phyloP scores from a whole-genome alignment of 23 tunicate genomes.

The Corella eumyota region DNA sequence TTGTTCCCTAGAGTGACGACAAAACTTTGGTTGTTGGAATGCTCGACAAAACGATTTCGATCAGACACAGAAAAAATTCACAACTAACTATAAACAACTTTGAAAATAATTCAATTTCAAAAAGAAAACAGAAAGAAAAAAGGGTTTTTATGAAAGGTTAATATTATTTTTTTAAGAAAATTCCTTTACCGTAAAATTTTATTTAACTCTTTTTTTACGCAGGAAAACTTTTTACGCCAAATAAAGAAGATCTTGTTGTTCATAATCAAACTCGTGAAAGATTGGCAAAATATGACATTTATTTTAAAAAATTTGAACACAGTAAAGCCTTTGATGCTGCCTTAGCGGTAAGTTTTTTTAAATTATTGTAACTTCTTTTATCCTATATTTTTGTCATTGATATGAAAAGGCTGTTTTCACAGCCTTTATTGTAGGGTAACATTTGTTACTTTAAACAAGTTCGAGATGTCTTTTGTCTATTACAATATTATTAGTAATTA shows the following conservation, averaged over 20 bases:
- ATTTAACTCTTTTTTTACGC: conserved; percentile 2
- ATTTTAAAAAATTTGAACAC: conserved; percentile 58
- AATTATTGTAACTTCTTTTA: not conserved
- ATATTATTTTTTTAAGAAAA: too few species aligned
- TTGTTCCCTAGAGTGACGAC: conserved; percentile 30
- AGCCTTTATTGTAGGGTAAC: too few species aligned
- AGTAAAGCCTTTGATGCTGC: conserved; percentile 69
- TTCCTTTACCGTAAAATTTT: too few species aligned
- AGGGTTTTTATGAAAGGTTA: conserved; percentile 16
- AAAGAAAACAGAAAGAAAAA: conserved; percentile 6
- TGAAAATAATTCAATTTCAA: not conserved
- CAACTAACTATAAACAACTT: conserved; percentile 1
- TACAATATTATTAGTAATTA: too few species aligned
- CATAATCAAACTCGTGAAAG: conserved; percentile 20
- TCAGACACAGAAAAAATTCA: conserved; percentile 42
- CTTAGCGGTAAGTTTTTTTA: conserved; percentile 20
- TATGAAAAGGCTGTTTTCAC: too few species aligned
- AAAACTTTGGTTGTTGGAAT: conserved; percentile 80
- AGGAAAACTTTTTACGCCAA: conserved; percentile 55
- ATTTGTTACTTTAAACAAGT: too few species aligned
- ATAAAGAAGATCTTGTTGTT: conserved; percentile 41
- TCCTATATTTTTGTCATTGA: not conserved
- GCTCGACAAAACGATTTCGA: conserved; percentile 67
- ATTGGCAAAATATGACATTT: conserved; percentile 53
- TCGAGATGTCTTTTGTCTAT: too few species aligned